phyloP scores from a whole-genome alignment of 2,888 invertebrate genomes.

The Scrobipalpa atriplicella region DNA sequence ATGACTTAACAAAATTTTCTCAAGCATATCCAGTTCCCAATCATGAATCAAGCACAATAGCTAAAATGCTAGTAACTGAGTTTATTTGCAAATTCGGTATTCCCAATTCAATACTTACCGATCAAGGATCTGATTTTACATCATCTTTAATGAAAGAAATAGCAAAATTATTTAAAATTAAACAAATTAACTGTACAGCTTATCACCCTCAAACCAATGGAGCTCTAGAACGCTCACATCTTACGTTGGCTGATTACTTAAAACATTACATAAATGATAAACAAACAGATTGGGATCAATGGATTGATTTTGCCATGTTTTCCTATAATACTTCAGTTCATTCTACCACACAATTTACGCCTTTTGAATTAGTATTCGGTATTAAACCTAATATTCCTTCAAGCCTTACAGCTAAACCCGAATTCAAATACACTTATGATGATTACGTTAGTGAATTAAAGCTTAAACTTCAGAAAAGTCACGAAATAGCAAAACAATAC shows the following conservation, averaged over 20 bases:
- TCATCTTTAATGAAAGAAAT: constrained; percentile 49
- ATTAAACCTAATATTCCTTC: constrained; percentile 41
- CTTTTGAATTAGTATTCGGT: constrained; percentile 49
- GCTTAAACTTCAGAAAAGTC: constrained; percentile 26
- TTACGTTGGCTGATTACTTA: constrained; percentile 49
- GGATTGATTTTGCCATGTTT: constrained; percentile 48
- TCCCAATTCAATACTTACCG: constrained; percentile 50
- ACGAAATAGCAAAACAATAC: constrained; percentile 24
- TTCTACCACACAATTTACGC: constrained; percentile 47
- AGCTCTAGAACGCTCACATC: constrained; percentile 46
- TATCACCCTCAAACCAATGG: constrained; percentile 52
- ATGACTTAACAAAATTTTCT: constrained; percentile 44
- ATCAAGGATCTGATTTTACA: constrained; percentile 57
- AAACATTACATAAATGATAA: constrained; percentile 50
- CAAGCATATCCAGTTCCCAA: constrained; percentile 42
- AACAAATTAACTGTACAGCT: constrained; percentile 43
- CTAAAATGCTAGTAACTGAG: constrained; percentile 39
- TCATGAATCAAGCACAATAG: constrained; percentile 48
- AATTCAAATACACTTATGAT: constrained; percentile 30
- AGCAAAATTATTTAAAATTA: constrained; percentile 47
- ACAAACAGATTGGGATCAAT: constrained; percentile 51
- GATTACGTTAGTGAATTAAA: constrained; percentile 27
- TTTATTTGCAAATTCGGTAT: constrained; percentile 50
- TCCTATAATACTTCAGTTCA: constrained; percentile 48
- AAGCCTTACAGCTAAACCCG: constrained; percentile 34